Evolutionary conservation across 2,888 invertebrate genomes (phyloP).

Genomic region (Eupithecia exiguata): DNA sequence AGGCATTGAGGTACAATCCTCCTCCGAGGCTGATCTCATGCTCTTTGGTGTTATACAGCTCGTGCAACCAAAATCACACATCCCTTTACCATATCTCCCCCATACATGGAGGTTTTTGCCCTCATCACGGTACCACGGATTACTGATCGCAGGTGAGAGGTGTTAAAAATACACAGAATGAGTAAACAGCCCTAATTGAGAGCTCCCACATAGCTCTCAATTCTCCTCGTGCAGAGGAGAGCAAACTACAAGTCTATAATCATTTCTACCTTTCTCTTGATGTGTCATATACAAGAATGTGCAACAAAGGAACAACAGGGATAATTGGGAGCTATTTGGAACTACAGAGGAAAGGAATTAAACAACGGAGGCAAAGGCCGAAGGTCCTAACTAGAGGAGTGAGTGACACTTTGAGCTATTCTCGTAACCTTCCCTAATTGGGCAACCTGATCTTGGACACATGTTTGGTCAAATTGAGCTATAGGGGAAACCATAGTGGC

Average conservation of each 20-base stretch:
- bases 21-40: too few relatives aligned
- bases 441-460: neutral
- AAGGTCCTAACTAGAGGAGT: neutral
- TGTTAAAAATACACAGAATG: neutral
- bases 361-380: neutral
- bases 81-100: neutral
- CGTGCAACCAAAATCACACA: neutral
- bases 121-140: neutral
- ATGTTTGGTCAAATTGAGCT: slow-evolving; percentile 1
- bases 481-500: neutral
- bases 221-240: neutral
- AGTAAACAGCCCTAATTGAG: neutral
- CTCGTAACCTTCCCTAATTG: neutral
- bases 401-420: slow-evolving; percentile 4
- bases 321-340: neutral
- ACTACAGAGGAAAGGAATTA: neutral
- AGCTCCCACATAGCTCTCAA: too few relatives aligned
- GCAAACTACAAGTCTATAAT: neutral
- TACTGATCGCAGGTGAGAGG: neutral
- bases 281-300: neutral
- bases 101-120: neutral
- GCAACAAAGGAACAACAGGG: neutral
- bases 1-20: too few relatives aligned
- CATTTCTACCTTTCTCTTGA: neutral
- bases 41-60: too few relatives aligned